Conservation (phyloP, 1,140 invertebrate genomes). For the Condylostylus longicornis region DNA sequence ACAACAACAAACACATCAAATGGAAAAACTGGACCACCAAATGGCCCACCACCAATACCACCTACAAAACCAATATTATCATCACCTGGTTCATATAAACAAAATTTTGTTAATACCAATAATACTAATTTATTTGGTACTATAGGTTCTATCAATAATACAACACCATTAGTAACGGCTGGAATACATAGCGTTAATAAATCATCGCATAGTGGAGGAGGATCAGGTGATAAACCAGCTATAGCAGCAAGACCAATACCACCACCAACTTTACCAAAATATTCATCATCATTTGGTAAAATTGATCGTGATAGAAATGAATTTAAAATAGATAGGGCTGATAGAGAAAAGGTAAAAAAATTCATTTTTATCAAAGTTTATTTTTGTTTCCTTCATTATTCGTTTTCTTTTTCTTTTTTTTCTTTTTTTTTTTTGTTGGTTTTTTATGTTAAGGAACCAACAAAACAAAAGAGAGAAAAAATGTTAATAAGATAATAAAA, state of each 20-base stretch:
- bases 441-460: no score
- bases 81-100: slow-evolving; percentile 8
- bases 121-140: slow-evolving; percentile 2
- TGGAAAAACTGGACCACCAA: background rate
- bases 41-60: slow-evolving; percentile 7
- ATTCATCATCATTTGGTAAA: slow-evolving; percentile 28
- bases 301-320: slow-evolving; percentile 8
- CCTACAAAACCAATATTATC: slow-evolving; percentile 9
- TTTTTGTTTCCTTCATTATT: no score
- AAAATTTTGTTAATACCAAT: slow-evolving; percentile 3
- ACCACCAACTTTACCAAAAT: slow-evolving; percentile 50
- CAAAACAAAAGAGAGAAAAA: no score
- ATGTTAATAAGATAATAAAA: no score
- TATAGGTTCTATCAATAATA: no score
- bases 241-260: slow-evolving; percentile 39
- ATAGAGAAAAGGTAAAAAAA: slow-evolving; percentile 7
- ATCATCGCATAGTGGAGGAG: background rate
- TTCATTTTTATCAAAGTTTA: background rate
- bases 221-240: slow-evolving; percentile 19
- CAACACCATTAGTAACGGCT: slow-evolving; percentile 2
- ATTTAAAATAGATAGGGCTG: slow-evolving; percentile 9
- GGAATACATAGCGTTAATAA: slow-evolving; percentile 9
- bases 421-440: background rate
- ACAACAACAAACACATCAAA: background rate
- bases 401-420: background rate